Evolutionary conservation across 1,140 invertebrate species (phyloP).

Genomic region (Chymomyza costata): DNA sequence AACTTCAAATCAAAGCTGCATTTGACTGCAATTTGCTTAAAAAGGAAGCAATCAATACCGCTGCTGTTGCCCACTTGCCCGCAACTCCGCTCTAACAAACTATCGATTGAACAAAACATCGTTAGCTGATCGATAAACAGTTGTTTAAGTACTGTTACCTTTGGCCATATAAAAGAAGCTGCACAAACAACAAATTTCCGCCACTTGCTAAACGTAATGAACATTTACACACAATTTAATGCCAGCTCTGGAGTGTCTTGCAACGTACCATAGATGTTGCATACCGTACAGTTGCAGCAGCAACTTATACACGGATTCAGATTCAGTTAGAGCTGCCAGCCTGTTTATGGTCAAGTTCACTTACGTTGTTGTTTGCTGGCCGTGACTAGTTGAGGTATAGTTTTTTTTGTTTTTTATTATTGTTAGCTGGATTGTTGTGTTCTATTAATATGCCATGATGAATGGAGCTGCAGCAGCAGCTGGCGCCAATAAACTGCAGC

Average conservation of each 20-base stretch:
- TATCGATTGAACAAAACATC: constrained; percentile 36
- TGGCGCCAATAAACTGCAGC: constrained; percentile 51
- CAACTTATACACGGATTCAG: no score
- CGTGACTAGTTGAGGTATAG: constrained; percentile 32
- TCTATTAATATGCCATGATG: constrained; percentile 42
- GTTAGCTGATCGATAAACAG: no score
- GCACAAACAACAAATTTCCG: constrained; percentile 37
- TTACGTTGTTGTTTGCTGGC: constrained; percentile 7
- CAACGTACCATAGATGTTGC: background rate
- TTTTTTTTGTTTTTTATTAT: constrained; percentile 10
- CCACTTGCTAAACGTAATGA: constrained; percentile 31
- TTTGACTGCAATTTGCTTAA: constrained; percentile 46
- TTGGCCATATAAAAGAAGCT: constrained; percentile 30
- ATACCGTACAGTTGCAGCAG: background rate
- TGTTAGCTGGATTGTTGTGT: constrained; percentile 7
- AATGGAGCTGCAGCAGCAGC: constrained; percentile 20
- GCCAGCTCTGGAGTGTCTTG: background rate
- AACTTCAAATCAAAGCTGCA: constrained; percentile 9
- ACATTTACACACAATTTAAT: constrained; percentile 4
- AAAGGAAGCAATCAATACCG: no score
- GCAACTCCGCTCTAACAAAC: no score
- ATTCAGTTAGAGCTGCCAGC: no score
- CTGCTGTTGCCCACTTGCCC: no score
- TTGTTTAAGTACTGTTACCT: constrained; percentile 50
- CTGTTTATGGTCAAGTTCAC: constrained; percentile 29